These are phyloP conservation scores for Ericerus pela DNA, from an alignment of 1,140 invertebrate species.

Conservation along the genomic window DNA sequence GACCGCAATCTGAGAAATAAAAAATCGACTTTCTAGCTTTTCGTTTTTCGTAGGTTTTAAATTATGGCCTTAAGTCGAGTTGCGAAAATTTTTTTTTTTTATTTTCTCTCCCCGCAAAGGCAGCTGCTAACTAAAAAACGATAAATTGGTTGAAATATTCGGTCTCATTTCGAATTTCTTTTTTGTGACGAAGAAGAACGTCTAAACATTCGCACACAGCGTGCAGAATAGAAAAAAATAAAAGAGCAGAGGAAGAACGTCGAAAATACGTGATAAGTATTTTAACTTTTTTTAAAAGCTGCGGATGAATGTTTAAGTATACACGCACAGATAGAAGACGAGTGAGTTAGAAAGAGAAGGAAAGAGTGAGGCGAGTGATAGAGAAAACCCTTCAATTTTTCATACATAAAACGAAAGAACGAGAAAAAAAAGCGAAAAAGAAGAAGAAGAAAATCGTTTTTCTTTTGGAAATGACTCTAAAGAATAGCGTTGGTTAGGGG, in stretches of 20 bases:
- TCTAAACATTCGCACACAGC: background rate
- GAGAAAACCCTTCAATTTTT: constrained; percentile 10
- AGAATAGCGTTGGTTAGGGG: background rate
- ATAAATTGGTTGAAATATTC: constrained; percentile 9
- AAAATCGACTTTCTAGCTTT: constrained; percentile 7
- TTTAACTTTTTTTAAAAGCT: constrained; percentile 12
- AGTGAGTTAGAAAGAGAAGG: too few species aligned
- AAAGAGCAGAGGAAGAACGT: too few species aligned
- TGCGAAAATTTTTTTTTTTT: background rate
- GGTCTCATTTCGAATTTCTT: constrained; percentile 2
- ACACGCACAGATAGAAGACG: too few species aligned
- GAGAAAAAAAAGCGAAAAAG: background rate
- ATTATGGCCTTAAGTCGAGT: constrained; percentile 8
- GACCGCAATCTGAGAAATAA: too few species aligned
- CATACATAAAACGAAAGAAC: constrained; percentile 7
- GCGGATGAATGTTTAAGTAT: constrained; percentile 7
- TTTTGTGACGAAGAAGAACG: background rate
- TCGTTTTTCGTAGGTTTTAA: constrained; percentile 4
- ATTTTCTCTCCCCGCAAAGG: too few species aligned
- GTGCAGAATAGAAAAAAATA: too few species aligned
- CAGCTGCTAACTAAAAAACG: constrained; percentile 11
- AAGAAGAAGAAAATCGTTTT: too few species aligned
- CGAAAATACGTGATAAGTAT: constrained; percentile 8
- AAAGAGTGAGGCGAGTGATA: too few species aligned
- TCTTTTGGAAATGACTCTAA: too few species aligned